Conservation (phyloP, 2,797 vertebrate species). For the Pangasius djambal region DNA sequence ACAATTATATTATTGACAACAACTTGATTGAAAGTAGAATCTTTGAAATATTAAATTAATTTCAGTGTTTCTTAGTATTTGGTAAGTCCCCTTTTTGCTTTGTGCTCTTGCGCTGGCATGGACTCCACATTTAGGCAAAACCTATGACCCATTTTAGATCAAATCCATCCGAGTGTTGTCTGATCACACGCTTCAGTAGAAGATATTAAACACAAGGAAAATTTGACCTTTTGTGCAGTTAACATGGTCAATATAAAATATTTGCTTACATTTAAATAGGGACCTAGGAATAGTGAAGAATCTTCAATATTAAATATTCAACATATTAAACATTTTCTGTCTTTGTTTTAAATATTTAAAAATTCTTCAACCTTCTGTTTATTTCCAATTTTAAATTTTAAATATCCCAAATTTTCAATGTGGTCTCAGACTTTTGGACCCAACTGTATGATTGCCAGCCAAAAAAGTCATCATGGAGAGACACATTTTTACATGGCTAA, state of each 20-base stretch:
- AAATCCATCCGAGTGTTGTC: not conserved
- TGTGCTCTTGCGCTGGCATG: not conserved
- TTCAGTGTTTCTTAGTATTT: not conserved
- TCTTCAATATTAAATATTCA: not conserved
- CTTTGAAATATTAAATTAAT: not conserved
- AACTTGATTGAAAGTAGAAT: not conserved
- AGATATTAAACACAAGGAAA: not conserved
- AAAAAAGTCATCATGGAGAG: constrained; percentile 17
- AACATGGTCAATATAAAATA: not conserved
- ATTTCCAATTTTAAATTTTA: not conserved
- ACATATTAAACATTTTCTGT: not conserved
- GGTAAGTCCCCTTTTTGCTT: not conserved
- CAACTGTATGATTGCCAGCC: constrained; percentile 6
- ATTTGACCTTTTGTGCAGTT: not conserved
- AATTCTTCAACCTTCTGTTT: not conserved
- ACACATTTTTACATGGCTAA: constrained; percentile 36
- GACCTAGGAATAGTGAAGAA: not conserved
- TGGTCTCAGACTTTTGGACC: not conserved
- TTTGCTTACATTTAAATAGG: not conserved
- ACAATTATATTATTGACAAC: not conserved
- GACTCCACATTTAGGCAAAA: not conserved
- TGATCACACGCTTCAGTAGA: not conserved
- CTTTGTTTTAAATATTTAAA: not conserved
- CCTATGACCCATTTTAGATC: not conserved
- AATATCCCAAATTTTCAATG: not conserved